Percentiles rank a stretch among this genome's conserved stretches.
These are phyloP conservation scores for Microplitis manilae DNA, from an alignment of 2,888 invertebrate genomes.

Conservation along the genomic window DNA sequence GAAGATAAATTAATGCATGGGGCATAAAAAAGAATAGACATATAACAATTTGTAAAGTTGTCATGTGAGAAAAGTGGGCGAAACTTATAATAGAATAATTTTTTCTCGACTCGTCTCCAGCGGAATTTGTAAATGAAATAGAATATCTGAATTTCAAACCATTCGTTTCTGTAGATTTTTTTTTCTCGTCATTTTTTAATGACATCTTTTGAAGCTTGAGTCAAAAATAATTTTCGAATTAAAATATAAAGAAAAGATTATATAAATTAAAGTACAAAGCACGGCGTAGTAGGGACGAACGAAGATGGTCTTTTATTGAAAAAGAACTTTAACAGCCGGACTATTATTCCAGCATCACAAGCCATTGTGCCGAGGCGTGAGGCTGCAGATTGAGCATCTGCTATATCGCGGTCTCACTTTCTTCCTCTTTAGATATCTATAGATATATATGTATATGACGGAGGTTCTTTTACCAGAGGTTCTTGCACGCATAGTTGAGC, in stretches of 20 bases:
- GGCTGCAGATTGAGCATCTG: slow-evolving; percentile 64
- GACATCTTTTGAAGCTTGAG: too few species aligned
- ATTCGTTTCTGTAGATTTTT: too few species aligned
- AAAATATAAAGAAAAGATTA: slow-evolving; percentile 25
- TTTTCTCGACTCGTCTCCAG: slow-evolving; percentile 56
- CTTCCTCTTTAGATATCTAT: neutral
- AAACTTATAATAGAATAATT: slow-evolving; percentile 65
- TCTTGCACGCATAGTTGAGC: slow-evolving; percentile 14
- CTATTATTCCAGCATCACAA: slow-evolving; percentile 60
- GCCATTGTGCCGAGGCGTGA: slow-evolving; percentile 63
- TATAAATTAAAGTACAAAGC: slow-evolving; percentile 28
- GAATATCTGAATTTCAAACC: too few species aligned
- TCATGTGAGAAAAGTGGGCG: slow-evolving; percentile 54
- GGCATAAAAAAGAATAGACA: slow-evolving; percentile 6
- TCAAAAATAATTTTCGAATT: slow-evolving; percentile 11
- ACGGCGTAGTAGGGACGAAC: slow-evolving; percentile 23
- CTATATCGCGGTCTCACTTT: slow-evolving; percentile 45
- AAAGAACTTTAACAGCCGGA: slow-evolving; percentile 48
- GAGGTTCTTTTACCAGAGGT: slow-evolving; percentile 9
- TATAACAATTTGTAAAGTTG: slow-evolving; percentile 51
- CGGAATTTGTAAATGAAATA: slow-evolving; percentile 50
- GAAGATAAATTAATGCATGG: slow-evolving; percentile 1
- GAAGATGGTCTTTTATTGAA: slow-evolving; percentile 49
- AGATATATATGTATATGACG: too few species aligned
- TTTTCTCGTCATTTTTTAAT: too few species aligned